Evolutionary conservation across 2,797 vertebrate species (phyloP).

Genomic region (Chromobotia macracanthus): DNA sequence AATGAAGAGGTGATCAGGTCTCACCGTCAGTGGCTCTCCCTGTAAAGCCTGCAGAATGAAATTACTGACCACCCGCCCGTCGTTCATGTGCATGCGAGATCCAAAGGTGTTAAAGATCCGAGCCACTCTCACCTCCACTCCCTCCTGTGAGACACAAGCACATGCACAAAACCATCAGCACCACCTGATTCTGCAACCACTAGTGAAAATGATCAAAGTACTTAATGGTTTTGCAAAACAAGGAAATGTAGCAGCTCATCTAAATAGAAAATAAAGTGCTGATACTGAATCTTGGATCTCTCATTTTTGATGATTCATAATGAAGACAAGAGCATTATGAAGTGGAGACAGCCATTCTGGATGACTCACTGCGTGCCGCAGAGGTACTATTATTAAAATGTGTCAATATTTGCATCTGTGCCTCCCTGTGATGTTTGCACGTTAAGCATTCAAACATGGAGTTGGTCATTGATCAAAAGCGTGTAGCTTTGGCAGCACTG

Average conservation of each 20-base stretch:
- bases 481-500: too few species aligned
- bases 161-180: background rate
- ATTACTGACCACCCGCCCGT: conserved; percentile 98
- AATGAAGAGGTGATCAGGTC: background rate
- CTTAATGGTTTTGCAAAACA: too few species aligned
- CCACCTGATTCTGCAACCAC: too few species aligned
- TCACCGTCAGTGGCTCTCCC: conserved; percentile 89
- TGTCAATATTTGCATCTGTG: background rate
- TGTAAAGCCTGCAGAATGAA: conserved; percentile 98
- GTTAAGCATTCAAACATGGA: too few species aligned
- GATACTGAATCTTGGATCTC: too few species aligned
- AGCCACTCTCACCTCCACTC: conserved; percentile 97
- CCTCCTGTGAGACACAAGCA: conserved; percentile 81
- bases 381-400: background rate
- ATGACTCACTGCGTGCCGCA: background rate
- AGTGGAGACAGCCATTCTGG: background rate
- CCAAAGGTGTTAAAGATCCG: conserved; percentile 99
- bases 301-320: background rate
- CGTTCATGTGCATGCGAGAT: conserved; percentile 99
- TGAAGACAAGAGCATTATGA: background rate
- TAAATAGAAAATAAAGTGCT: too few species aligned
- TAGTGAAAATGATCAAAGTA: too few species aligned
- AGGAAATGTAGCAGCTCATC: too few species aligned
- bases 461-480: too few species aligned
- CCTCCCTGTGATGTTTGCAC: background rate